phyloP scores from a whole-genome alignment of 2,797 vertebrate genomes.

The Cryptoprocta ferox region DNA sequence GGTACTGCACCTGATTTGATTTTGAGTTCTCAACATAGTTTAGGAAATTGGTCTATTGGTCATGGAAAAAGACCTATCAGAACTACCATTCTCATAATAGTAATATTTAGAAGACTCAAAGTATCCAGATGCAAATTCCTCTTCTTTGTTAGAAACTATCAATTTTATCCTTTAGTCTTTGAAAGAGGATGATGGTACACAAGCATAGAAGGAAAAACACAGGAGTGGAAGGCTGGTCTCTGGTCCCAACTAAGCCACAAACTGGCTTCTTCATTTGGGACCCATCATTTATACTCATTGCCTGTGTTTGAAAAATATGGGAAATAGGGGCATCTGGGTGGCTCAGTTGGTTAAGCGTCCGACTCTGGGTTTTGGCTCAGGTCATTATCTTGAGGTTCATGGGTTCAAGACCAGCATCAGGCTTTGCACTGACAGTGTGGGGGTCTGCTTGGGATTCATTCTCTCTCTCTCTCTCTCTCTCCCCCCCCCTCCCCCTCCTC shows the following conservation, averaged over 20 bases:
- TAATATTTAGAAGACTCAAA: not conserved
- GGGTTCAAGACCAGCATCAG: no score
- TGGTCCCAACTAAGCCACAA: not conserved
- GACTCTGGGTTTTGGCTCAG: no score
- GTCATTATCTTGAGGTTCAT: no score
- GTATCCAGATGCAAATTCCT: not conserved
- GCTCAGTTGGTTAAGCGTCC: no score
- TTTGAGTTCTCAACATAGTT: slow-evolving; percentile 19
- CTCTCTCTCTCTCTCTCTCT: no score
- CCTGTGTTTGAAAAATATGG: not conserved
- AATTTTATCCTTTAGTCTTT: not conserved
- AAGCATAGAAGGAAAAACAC: not conserved
- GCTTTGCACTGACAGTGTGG: no score
- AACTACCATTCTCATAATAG: not conserved
- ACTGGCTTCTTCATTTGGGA: not conserved
- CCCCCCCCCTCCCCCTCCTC: no score
- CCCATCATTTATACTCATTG: not conserved
- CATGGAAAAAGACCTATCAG: not conserved
- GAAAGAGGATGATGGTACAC: not conserved
- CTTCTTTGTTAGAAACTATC: not conserved
- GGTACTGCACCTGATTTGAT: slow-evolving; percentile 85
- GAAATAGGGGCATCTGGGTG: not conserved
- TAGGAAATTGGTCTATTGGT: not conserved
- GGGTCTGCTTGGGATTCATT: no score
- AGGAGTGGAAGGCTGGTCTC: not conserved